Conservation (phyloP, 2,113 vertebrate genomes). For the Heptranchias perlo region DNA sequence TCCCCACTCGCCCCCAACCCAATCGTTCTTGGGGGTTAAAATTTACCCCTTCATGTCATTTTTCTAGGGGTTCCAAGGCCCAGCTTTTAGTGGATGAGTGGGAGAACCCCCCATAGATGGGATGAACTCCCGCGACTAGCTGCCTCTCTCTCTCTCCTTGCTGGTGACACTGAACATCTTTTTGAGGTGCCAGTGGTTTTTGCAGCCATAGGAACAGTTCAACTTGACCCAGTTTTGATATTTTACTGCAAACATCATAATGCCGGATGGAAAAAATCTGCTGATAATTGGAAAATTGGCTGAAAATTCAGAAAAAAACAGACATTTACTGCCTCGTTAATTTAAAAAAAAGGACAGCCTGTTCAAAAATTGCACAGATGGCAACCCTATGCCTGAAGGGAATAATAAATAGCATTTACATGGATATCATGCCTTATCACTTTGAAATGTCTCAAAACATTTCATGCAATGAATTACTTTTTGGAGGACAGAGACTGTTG, state of each 20-base stretch:
- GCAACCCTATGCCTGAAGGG: conserved; percentile 9
- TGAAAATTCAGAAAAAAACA: background rate
- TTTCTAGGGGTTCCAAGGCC: background rate
- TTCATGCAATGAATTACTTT: background rate
- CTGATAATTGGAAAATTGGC: conserved; percentile 28
- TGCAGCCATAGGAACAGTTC: background rate
- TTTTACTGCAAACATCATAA: background rate
- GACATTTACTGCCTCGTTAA: conserved; percentile 16
- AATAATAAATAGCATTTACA: conserved; percentile 24
- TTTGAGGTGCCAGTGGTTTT: background rate
- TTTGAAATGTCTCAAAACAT: conserved; percentile 21
- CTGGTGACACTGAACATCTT: background rate
- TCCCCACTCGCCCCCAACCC: too few species aligned
- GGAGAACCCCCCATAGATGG: background rate
- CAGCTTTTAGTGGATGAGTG: background rate
- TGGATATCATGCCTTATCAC: conserved; percentile 15
- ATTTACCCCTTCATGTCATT: background rate
- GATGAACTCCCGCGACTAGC: background rate
- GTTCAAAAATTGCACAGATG: conserved; percentile 32
- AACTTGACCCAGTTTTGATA: background rate
- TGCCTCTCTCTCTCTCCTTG: background rate
- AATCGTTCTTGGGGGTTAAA: too few species aligned
- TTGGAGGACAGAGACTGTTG: background rate
- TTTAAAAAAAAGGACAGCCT: background rate
- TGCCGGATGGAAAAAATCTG: background rate